Conservation (phyloP, 2,888 invertebrate genomes). For the Vandiemenella viatica region DNA sequence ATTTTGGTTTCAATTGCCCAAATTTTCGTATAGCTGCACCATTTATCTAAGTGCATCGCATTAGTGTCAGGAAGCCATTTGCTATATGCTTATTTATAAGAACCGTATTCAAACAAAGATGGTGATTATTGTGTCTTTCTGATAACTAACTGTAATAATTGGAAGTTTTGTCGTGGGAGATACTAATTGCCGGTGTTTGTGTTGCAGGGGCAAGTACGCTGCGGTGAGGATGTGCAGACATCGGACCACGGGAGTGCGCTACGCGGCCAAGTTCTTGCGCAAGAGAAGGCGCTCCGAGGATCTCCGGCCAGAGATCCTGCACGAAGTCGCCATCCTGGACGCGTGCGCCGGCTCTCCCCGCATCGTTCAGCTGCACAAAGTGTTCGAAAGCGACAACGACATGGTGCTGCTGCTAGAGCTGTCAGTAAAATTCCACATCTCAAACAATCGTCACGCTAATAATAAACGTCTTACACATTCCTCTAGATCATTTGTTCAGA, state of each 20-base stretch:
- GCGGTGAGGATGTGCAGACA: constrained; percentile 30
- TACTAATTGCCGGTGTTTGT: too few relatives aligned
- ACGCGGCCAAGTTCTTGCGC: constrained; percentile 33
- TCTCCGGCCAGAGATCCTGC: constrained; percentile 35
- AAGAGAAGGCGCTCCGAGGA: constrained; percentile 30
- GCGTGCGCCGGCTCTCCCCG: constrained; percentile 35
- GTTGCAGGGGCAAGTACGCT: constrained; percentile 34
- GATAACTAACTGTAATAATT: too few relatives aligned
- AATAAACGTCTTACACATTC: too few relatives aligned
- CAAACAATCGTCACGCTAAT: too few relatives aligned
- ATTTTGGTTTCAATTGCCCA: too few relatives aligned
- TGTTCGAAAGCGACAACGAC: constrained; percentile 41
- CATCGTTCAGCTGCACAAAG: constrained; percentile 40
- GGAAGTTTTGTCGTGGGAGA: too few relatives aligned
- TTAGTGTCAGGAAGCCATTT: too few relatives aligned
- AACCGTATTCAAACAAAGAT: too few relatives aligned
- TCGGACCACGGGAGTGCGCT: constrained; percentile 25
- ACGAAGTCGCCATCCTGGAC: constrained; percentile 39
- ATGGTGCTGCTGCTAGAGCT: constrained; percentile 43
- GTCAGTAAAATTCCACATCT: constrained; percentile 31
- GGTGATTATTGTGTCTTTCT: too few relatives aligned
- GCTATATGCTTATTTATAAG: too few relatives aligned
- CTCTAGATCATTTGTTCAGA: neutral
- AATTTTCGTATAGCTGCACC: too few relatives aligned
- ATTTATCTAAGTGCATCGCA: too few relatives aligned